These are phyloP conservation scores for Orchesella cincta DNA, from an alignment of 1,140 invertebrate genomes.

Conservation along the genomic window DNA sequence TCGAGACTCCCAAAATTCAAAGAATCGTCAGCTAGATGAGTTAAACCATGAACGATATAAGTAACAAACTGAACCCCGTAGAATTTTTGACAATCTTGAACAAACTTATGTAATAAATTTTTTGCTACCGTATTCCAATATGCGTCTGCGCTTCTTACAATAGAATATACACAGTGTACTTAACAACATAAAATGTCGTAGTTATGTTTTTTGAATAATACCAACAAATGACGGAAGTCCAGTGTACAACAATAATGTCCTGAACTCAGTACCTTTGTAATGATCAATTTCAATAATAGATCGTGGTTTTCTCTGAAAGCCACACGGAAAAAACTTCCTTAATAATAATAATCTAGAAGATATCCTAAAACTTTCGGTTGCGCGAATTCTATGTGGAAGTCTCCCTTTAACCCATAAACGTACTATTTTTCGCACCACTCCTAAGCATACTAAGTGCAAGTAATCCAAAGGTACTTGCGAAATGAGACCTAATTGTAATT, in stretches of 20 bases:
- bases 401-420: conserved; percentile 9
- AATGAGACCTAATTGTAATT: conserved; percentile 29
- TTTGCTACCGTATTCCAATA: conserved; percentile 26
- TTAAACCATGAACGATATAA: conserved; percentile 41
- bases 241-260: conserved; percentile 39
- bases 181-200: conserved; percentile 38
- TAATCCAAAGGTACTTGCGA: conserved; percentile 26
- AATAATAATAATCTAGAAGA: not conserved
- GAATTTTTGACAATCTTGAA: not conserved
- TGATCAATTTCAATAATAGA: conserved; percentile 29
- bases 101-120: conserved; percentile 33
- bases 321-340: not conserved
- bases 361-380: not conserved
- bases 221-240: conserved; percentile 26
- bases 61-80: conserved; percentile 27
- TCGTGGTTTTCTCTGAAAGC: conserved; percentile 37
- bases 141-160: not conserved
- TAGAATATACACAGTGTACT: conserved; percentile 32
- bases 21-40: conserved; percentile 36
- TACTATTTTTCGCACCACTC: conserved; percentile 32
- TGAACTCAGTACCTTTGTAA: conserved; percentile 44
- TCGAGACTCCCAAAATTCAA: conserved; percentile 28
- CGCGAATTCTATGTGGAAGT: not conserved
- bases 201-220: not conserved
- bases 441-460: conserved; percentile 36